Percentiles rank a stretch among this genome's conserved stretches.
phyloP scores from a whole-genome alignment of 2,797 vertebrate species.

The Enteromius unitaeniatus region DNA sequence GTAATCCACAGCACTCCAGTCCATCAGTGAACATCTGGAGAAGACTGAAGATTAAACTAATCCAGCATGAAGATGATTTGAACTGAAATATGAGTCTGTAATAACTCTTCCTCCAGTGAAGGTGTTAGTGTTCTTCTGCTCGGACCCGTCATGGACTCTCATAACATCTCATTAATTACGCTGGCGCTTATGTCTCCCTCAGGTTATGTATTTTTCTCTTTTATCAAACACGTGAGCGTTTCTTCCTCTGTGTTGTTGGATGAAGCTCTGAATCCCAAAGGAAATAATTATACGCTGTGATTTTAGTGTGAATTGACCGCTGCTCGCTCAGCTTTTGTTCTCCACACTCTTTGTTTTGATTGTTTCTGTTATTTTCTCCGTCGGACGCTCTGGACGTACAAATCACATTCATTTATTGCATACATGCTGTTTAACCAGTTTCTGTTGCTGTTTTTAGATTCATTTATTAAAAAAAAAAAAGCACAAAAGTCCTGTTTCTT shows the following conservation, averaged over 20 bases:
- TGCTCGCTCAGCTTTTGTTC: not conserved
- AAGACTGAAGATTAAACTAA: too few relatives aligned
- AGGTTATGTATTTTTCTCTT: constrained; percentile 4
- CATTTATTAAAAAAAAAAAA: too few relatives aligned
- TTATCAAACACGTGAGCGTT: not conserved
- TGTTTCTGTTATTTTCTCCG: not conserved
- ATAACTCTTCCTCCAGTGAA: too few relatives aligned
- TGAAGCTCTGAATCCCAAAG: not conserved
- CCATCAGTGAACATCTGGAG: too few relatives aligned
- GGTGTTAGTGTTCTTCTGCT: too few relatives aligned
- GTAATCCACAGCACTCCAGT: too few relatives aligned
- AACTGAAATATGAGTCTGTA: too few relatives aligned
- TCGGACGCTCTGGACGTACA: not conserved
- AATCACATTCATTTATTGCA: not conserved
- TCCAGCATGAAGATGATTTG: too few relatives aligned
- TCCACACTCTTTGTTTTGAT: not conserved
- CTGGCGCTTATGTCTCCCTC: not conserved
- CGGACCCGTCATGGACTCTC: not conserved
- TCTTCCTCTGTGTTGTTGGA: not conserved
- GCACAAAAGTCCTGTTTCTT: too few relatives aligned
- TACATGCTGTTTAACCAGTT: not conserved
- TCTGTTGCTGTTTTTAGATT: too few relatives aligned
- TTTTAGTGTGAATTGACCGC: not conserved
- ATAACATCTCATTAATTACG: not conserved
- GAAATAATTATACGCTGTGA: not conserved